Evolutionary conservation across 2,797 vertebrate species (phyloP).

Genomic region (Betta splendens): DNA sequence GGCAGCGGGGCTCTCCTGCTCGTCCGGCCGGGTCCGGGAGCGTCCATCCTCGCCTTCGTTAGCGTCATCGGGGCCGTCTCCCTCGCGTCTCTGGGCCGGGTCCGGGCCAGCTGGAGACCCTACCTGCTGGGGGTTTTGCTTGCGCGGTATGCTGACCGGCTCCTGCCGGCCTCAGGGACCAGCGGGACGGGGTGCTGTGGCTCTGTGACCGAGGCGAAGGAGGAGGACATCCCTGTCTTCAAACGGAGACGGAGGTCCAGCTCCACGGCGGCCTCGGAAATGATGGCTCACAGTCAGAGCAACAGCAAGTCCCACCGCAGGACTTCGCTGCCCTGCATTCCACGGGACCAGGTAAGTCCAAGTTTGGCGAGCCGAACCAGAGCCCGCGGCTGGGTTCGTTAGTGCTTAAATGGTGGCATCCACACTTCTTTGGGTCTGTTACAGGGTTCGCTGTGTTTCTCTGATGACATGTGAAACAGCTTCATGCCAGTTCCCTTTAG

Average conservation of each 20-base stretch:
- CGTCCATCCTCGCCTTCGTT: conserved; percentile 85
- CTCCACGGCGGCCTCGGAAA: conserved; percentile 88
- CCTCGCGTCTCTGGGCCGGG: conserved; percentile 80
- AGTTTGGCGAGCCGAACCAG: conserved; percentile 22
- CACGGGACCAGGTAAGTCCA: conserved; percentile 88
- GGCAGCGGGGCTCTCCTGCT: conserved; percentile 87
- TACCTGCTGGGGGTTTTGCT: conserved; percentile 88
- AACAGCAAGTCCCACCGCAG: conserved; percentile 88
- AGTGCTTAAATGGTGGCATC: conserved; percentile 30
- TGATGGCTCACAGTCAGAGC: conserved; percentile 86
- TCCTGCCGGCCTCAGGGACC: conserved; percentile 81
- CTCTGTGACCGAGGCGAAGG: conserved; percentile 84
- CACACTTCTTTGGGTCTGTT: conserved; percentile 1
- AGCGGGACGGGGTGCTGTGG: conserved; percentile 80
- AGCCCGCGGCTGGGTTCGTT: neutral
- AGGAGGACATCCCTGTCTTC: conserved; percentile 84
- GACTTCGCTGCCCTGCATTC: conserved; percentile 93
- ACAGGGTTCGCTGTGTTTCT: neutral
- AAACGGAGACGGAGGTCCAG: conserved; percentile 89
- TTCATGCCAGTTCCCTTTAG: conserved; percentile 35
- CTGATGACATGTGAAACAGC: conserved; percentile 42
- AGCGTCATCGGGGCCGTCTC: conserved; percentile 83
- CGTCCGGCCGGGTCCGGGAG: conserved; percentile 83
- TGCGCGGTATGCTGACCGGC: conserved; percentile 86
- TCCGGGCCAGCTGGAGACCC: conserved; percentile 87